Evolutionary conservation across 2,797 vertebrate genomes (phyloP).

Genomic region (Linurgus olivaceus): DNA sequence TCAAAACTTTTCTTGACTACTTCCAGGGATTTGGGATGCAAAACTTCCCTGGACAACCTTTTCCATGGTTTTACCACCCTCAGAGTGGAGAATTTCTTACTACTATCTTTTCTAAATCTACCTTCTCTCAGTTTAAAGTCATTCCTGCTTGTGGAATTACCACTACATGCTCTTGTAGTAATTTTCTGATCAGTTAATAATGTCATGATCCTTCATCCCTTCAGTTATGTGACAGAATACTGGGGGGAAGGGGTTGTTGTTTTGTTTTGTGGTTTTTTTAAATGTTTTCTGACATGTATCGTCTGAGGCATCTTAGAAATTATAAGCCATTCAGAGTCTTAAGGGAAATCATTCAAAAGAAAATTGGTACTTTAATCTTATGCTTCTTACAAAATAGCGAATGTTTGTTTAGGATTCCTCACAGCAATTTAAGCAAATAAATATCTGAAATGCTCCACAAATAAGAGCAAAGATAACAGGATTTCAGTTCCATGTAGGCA

Average conservation of each 20-base stretch:
- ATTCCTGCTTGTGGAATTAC: neutral
- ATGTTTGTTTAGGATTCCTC: neutral
- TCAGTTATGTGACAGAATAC: neutral
- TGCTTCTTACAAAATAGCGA: neutral
- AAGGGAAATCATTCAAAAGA: neutral
- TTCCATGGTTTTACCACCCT: neutral
- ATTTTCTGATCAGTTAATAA: neutral
- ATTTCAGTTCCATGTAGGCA: neutral
- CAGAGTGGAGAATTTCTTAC: neutral
- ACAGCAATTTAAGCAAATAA: neutral
- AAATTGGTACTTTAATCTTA: neutral
- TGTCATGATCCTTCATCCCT: neutral
- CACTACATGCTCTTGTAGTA: neutral
- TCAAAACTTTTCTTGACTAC: neutral
- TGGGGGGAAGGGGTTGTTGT: accelerated
- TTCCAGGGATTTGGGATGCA: neutral
- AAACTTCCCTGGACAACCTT: neutral
- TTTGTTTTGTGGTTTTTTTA: accelerated
- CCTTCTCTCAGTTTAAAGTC: neutral
- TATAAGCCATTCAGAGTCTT: neutral
- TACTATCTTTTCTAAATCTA: neutral
- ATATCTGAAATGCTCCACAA: neutral
- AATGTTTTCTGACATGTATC: neutral
- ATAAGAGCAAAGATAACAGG: neutral
- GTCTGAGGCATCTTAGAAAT: neutral